phyloP scores from a whole-genome alignment of 2,888 invertebrate species.

The Baronia brevicornis region DNA sequence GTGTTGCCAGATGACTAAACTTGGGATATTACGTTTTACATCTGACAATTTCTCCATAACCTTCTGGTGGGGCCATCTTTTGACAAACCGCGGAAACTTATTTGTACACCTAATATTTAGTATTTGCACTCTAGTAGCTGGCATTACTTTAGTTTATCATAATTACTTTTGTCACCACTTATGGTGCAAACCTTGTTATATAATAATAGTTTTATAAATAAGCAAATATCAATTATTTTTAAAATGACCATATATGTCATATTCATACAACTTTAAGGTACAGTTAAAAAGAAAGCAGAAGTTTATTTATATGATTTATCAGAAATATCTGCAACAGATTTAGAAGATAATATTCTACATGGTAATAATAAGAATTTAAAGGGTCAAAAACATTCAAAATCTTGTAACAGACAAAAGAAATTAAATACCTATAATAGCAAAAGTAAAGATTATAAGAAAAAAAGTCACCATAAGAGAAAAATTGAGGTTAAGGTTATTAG shows the following conservation, averaged over 20 bases:
- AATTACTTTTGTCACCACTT: too few relatives aligned
- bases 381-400: constrained; percentile 31
- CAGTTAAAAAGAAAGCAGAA: constrained; percentile 27
- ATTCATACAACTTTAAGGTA: constrained; percentile 30
- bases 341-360: constrained; percentile 35
- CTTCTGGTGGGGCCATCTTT: too few relatives aligned
- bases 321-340: constrained; percentile 48
- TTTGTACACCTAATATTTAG: too few relatives aligned
- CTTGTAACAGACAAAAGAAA: constrained; percentile 37
- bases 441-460: constrained; percentile 40
- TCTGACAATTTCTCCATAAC: too few relatives aligned
- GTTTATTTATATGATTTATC: constrained; percentile 38
- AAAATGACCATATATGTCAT: constrained; percentile 4
- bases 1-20: too few relatives aligned
- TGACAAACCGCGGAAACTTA: too few relatives aligned
- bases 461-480: constrained; percentile 34
- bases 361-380: constrained; percentile 22
- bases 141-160: too few relatives aligned
- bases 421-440: constrained; percentile 23
- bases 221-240: too few relatives aligned
- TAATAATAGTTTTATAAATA: too few relatives aligned
- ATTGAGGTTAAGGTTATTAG: constrained; percentile 31
- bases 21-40: too few relatives aligned
- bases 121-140: too few relatives aligned
- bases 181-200: too few relatives aligned